These are phyloP conservation scores for Ophion ellenae DNA, from an alignment of 2,888 invertebrate species.

Conservation along the genomic window DNA sequence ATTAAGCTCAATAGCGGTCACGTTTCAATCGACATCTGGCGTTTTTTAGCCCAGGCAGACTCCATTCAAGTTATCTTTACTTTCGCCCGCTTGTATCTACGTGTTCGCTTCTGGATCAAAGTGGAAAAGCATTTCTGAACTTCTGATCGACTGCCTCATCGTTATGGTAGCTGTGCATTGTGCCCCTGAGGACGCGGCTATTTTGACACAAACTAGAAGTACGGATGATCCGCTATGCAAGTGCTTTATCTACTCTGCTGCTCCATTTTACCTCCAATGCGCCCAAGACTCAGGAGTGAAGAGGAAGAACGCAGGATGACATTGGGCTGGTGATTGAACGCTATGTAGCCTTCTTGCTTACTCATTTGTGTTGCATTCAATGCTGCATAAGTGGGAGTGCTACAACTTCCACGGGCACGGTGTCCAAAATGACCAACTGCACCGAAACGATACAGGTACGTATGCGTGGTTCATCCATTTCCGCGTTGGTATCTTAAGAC, in stretches of 20 bases:
- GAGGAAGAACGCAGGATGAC: too few relatives aligned
- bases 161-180: too few relatives aligned
- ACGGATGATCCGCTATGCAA: too few relatives aligned
- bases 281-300: too few relatives aligned
- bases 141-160: too few relatives aligned
- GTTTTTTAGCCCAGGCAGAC: not conserved
- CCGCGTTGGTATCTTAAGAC: not conserved
- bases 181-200: too few relatives aligned
- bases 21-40: not conserved
- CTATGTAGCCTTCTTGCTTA: not conserved
- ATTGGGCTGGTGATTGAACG: too few relatives aligned
- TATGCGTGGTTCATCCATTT: not conserved
- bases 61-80: too few relatives aligned
- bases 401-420: constrained; percentile 24
- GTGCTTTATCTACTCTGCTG: too few relatives aligned
- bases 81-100: not conserved
- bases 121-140: too few relatives aligned
- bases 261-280: too few relatives aligned
- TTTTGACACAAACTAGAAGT: too few relatives aligned
- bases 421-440: constrained; percentile 31
- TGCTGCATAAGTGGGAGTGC: constrained; percentile 4
- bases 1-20: not conserved
- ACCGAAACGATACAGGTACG: not conserved
- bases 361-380: not conserved
- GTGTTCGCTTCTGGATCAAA: not conserved